Base-by-base conservation (phyloP, 2,113 vertebrate genomes). In the Saccopteryx bilineata region DNA sequence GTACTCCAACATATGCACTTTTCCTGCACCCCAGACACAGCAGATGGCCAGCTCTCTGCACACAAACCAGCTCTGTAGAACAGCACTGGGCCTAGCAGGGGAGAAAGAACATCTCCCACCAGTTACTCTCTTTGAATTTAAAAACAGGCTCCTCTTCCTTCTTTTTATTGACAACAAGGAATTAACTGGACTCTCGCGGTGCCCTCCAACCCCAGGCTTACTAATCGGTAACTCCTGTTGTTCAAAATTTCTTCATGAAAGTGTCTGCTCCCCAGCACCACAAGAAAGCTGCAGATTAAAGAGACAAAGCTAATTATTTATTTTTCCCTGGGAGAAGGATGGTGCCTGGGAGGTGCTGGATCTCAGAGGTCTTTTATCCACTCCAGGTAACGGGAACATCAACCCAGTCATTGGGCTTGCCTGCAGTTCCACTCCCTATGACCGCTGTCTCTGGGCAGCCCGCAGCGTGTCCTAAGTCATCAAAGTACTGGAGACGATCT, bases 301-400 rank as follows among this genome's bases (percentile, higher is more conserved):
- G 18, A 91, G 39, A 87, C 2, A 52, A 13, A 86, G 1, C 18
- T 81, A 82, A 63, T 78, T 39, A 80, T 66, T 85, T 78, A 46
- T 87, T 81, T 87, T 69, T 52, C 56, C 8, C 46, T 61, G 39
- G 5, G 39, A 82, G 71, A 61, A 82, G 14, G 21, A 78, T n/a
- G 87, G n/a, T 61, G 18, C 23, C 46, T 31, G 10, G n/a, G 5
- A 93, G n/a, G 9, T 63, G 15, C 46, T 72, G 28, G 54, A 82
- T 88, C 85, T 86, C 66, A 39, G n/a, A 97, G 85, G 18, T 58
- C 23, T 28, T 93, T 92, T 63, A 68, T 92, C 56, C 28, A 65
- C 8, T 60, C n/a, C 9, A 13, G 52, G 52, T 56, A 54, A 48
- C 54, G 56, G 46, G 8, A 78, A 84, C 21, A 54, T 74, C 72